A percentile compares a stretch with the other conserved stretches of the same genome.
Evolutionary conservation across 2,888 invertebrate genomes (phyloP).

Genomic region (Keiferia lycopersicella): DNA sequence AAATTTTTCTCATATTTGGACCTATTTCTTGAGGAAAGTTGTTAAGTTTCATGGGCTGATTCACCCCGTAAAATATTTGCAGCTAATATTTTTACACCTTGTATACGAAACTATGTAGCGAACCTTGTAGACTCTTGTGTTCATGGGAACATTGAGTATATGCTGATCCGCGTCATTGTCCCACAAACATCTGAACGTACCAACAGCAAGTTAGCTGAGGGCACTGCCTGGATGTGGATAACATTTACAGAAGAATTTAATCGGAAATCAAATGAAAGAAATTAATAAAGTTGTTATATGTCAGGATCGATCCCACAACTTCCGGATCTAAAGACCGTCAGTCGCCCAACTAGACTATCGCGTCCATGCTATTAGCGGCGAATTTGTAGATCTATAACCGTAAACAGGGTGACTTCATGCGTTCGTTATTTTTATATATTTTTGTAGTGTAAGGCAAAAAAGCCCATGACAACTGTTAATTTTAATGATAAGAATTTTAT

Average conservation of each 20-base stretch:
- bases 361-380: not conserved
- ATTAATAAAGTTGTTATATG: not conserved
- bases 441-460: not conserved
- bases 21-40: too few species aligned
- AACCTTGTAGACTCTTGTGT: conserved; percentile 44
- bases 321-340: not conserved
- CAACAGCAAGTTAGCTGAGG: conserved; percentile 34
- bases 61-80: too few species aligned
- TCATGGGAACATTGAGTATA: conserved; percentile 45
- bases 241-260: not conserved
- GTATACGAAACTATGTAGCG: conserved; percentile 37
- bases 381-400: conserved; percentile 8
- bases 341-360: not conserved
- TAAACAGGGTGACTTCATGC: not conserved
- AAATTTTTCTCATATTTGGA: too few species aligned
- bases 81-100: too few species aligned
- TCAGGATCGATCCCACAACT: conserved; percentile 5
- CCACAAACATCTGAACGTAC: conserved; percentile 49
- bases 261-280: conserved; percentile 1
- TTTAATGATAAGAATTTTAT: not conserved
- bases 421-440: not conserved
- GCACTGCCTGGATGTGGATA: conserved; percentile 48
- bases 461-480: too few species aligned
- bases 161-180: conserved; percentile 41
- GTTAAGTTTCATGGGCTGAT: too few species aligned